Base-by-base conservation (phyloP, 2,113 vertebrate species). In the Cyanoramphus novaezelandiae region DNA sequence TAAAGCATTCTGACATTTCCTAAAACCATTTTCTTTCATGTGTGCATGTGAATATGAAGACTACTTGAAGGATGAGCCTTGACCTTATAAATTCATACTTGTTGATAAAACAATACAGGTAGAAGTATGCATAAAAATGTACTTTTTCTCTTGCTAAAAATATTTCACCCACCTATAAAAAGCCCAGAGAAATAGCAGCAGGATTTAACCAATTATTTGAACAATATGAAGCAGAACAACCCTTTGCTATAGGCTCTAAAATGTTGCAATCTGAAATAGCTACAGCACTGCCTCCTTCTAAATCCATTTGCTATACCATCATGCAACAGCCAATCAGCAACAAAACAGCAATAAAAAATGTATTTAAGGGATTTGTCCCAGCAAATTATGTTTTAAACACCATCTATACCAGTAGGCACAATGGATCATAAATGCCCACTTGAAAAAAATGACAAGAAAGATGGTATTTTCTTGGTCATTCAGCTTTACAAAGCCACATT, bases 61-160 rank as follows among this genome's bases (percentile, higher is more conserved):
- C 94, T 90, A 96, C 76, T 92, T 96, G 95, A 95, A 96, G 68
- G 95, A 97, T 96, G 95, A 97, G 82, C 86, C 86, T 95, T 96
- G 96, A 97, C 96, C 96, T 97, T 97, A 95, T 95, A 90, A 96
- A 94, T 96, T 94, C 88, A 80, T 90, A 86, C 44, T 94, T 96
- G 92, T 88, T 94, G 90, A 97, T 95, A 92, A 92, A 95, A 94
- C 82, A 97, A 96, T 88, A 90, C 79, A 80, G 79, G 79, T 77
- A 74, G 49, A 95, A 72, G 59, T 92, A 49, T 88, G 80, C 79
- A 88, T 90, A 79, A 94, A 93, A 95, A 83, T 86, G 49, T 82
- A 77, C 55, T 88, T 86, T 82, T 92, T 72, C 68, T 90, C 7
- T 86, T 81, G 21, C 49, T 96, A 90, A 95, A 88, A 90, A 90